Conservation (phyloP, 2,797 vertebrate species). For the Pipistrellus pipistrellus region DNA sequence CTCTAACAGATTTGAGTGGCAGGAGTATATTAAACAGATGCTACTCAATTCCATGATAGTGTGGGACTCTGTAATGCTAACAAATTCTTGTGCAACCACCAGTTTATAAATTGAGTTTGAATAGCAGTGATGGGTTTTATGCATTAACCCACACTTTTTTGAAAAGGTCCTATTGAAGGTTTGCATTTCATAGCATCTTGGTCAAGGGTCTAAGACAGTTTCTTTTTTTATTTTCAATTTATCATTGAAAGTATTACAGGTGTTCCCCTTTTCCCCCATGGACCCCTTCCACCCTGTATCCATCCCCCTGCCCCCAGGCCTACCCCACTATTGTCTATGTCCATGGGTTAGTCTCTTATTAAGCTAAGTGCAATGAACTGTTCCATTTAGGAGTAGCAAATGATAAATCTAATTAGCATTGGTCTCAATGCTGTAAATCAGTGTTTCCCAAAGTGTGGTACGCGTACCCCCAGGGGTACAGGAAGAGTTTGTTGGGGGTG, state of each 20-base stretch:
- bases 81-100: background rate
- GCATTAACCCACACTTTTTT: background rate
- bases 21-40: background rate
- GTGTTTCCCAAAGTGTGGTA: no score
- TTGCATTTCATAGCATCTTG: conserved; percentile 19
- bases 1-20: background rate
- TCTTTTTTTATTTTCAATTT: background rate
- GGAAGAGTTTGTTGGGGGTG: no score
- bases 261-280: no score
- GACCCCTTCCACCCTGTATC: no score
- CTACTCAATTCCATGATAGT: background rate
- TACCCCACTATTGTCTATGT: no score
- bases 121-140: background rate
- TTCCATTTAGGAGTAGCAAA: background rate
- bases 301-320: no score
- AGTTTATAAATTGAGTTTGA: conserved; percentile 38
- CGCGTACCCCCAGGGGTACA: no score
- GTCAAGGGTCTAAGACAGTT: background rate
- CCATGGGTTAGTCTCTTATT: conserved; percentile 16
- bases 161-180: background rate
- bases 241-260: no score
- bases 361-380: conserved; percentile 2
- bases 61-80: background rate
- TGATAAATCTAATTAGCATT: conserved; percentile 23
- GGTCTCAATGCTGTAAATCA: background rate